These are phyloP conservation scores for Sphenodon punctatus DNA, from an alignment of 2,797 vertebrate species.

Conservation along the genomic window DNA sequence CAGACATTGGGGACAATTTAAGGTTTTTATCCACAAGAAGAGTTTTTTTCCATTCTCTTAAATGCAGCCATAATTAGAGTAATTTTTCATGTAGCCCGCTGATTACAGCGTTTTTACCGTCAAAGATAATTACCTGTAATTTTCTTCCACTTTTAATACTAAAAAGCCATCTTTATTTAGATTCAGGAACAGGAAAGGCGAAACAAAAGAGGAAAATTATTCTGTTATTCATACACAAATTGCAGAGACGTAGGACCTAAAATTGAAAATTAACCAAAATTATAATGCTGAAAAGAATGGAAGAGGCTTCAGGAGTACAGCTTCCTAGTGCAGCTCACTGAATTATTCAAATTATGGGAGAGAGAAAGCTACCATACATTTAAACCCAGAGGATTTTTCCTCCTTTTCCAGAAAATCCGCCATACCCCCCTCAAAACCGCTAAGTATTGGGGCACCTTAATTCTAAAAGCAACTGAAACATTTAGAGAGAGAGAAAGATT, in stretches of 20 bases:
- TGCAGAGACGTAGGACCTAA: conserved; percentile 92
- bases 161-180: conserved; percentile 99
- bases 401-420: conserved; percentile 9
- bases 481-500: too few relatives aligned
- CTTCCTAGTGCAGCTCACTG: conserved; percentile 87
- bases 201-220: conserved; percentile 99
- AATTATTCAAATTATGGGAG: conserved; percentile 79
- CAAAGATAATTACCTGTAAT: conserved; percentile 99
- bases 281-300: conserved; percentile 91
- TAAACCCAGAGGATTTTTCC: conserved; percentile 61
- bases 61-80: conserved; percentile 99
- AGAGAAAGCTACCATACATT: conserved; percentile 75
- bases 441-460: too few relatives aligned
- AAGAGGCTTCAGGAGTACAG: conserved; percentile 88
- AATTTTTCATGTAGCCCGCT: conserved; percentile 99
- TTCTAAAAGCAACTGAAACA: conserved; percentile 30
- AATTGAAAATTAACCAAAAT: conserved; percentile 99
- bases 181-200: conserved; percentile 99
- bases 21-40: conserved; percentile 99
- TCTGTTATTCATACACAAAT: conserved; percentile 99
- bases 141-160: conserved; percentile 99
- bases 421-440: conserved; percentile 20
- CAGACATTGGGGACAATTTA: conserved; percentile 99
- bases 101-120: conserved; percentile 99
- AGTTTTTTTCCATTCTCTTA: conserved; percentile 98